These are phyloP conservation scores for Streblospio benedicti DNA, from an alignment of 1,140 invertebrate species.

Conservation along the genomic window DNA sequence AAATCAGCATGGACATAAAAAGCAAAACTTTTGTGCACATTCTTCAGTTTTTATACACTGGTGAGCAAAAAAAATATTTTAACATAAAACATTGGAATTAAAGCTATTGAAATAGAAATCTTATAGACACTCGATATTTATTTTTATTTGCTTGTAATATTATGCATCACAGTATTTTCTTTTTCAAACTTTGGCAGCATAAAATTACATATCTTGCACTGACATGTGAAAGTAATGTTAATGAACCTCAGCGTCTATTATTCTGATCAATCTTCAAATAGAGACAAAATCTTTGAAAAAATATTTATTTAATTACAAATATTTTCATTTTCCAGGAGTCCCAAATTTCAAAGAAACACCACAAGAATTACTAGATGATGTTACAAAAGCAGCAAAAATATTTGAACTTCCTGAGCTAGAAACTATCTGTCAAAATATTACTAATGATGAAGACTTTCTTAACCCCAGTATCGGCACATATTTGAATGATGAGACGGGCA, in stretches of 20 bases:
- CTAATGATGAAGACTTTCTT: slow-evolving; percentile 36
- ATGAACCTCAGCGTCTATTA: slow-evolving; percentile 25
- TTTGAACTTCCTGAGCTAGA: slow-evolving; percentile 30
- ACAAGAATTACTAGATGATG: slow-evolving; percentile 25
- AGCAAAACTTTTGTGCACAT: too few species aligned
- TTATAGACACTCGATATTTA: too few species aligned
- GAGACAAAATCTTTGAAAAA: background rate
- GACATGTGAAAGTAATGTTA: slow-evolving; percentile 28
- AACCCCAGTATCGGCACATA: slow-evolving; percentile 43
- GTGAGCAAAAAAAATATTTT: too few species aligned
- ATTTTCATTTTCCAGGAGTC: slow-evolving; percentile 24
- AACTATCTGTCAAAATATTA: slow-evolving; percentile 33
- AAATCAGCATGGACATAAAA: too few species aligned
- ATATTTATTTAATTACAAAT: background rate
- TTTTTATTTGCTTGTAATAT: too few species aligned
- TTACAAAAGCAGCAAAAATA: slow-evolving; percentile 27
- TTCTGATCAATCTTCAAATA: background rate
- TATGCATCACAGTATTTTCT: too few species aligned
- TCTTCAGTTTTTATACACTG: too few species aligned
- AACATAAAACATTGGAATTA: too few species aligned
- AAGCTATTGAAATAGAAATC: too few species aligned
- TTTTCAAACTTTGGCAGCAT: background rate
- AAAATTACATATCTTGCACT: background rate
- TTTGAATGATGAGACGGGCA: slow-evolving; percentile 36
- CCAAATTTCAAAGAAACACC: slow-evolving; percentile 25